Base-by-base conservation (phyloP, 2,113 vertebrate genomes). In the Cairina moschata region DNA sequence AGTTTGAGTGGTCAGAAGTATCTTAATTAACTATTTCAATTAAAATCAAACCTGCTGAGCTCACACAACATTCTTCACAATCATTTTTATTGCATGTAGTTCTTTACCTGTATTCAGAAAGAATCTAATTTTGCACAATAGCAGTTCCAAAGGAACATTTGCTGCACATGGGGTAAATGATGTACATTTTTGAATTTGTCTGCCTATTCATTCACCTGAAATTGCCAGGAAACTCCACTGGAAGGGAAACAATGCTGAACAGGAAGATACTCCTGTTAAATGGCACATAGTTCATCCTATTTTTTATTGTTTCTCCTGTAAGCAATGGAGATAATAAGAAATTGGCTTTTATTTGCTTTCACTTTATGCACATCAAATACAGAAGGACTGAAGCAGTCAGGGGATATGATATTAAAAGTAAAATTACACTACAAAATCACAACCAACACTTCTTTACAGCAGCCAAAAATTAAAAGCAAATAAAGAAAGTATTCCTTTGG, bases 401-500 rank as follows among this genome's bases (percentile, higher is more conserved):
- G 90, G 76, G 54, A 91, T 86, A 62, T 29, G n/a, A 94, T 82
- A 89, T 89, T 86, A 96, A 91, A 96, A 96, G 86, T 88, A 86
- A 95, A 91, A 93, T 94, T 85, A 59, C 34, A 95, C 68, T 10
- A 94, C 59, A 68, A 94, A 96, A 55, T 65, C 56, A 42, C 66
- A 91, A 89, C 8, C 5, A 86, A 11, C 1, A 3, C 48, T 54
- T 96, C 75, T 72, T 91, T 93, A 75, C 59, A 95, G 72, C 79
- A 96, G 90, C 4, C 29, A 86, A 93, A 96, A 95, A 95, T 93
- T 86, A 95, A 97, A 97, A 87, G 81, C 78, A 96, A 96, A 97
- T 83, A 81, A 62, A 54, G 85, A 95, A 92, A 86, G 8, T n/a
- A 78, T 73, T 75, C 94, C 66, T 34, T 63, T 63, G 91, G 66